Conservation (phyloP, 2,797 vertebrate genomes). For the Mallotus villosus region DNA sequence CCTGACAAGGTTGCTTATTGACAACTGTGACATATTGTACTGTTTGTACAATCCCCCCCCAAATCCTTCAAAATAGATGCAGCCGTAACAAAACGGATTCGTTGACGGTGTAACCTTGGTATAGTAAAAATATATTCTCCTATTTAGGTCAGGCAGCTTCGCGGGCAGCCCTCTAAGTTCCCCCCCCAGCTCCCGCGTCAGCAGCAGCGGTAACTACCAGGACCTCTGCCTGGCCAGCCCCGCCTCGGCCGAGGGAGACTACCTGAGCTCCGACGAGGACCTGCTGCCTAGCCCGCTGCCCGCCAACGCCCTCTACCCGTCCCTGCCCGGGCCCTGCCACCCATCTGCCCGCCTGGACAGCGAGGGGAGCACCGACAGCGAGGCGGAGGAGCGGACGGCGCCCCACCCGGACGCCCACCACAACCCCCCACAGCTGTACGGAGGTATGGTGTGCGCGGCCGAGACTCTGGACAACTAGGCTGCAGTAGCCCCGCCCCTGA, state of each 20-base stretch:
- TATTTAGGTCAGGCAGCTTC: conserved; percentile 83
- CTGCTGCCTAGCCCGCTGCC: conserved; percentile 83
- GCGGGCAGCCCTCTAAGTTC: conserved; percentile 80
- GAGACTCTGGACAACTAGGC: conserved; percentile 78
- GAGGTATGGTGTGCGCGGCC: conserved; percentile 71
- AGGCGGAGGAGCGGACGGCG: conserved; percentile 76
- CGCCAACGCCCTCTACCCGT: conserved; percentile 79
- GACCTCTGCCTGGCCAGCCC: conserved; percentile 83
- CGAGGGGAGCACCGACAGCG: conserved; percentile 91
- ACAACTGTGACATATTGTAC: not conserved
- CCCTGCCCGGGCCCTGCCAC: conserved; percentile 73
- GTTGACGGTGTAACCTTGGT: no score
- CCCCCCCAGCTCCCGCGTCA: conserved; percentile 64
- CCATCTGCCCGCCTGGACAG: conserved; percentile 81
- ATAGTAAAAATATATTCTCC: not conserved
- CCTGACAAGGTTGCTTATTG: not conserved
- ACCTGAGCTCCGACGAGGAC: conserved; percentile 92
- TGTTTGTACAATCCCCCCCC: no score
- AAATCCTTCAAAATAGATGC: no score
- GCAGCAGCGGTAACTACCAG: conserved; percentile 72
- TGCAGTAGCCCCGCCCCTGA: conserved; percentile 4
- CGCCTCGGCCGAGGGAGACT: conserved; percentile 86
- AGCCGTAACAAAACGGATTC: no score
- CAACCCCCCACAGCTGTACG: conserved; percentile 67
- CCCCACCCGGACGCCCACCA: conserved; percentile 62